These are phyloP conservation scores for Phylloscopus trochiloides DNA, from an alignment of 2,113 vertebrate species.

Conservation along the genomic window DNA sequence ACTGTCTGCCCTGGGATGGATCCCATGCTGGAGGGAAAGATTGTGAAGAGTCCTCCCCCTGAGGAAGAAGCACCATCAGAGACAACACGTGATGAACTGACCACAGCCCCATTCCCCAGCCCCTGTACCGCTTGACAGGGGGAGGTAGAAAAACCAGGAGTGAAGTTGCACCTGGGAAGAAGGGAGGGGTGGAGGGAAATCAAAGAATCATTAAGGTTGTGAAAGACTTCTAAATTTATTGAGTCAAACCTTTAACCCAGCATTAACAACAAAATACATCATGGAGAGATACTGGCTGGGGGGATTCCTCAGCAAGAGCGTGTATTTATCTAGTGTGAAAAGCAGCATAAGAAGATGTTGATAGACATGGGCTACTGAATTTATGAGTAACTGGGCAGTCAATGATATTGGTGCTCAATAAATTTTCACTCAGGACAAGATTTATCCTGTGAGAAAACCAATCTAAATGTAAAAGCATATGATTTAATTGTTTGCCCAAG, in stretches of 20 bases:
- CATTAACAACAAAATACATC: neutral
- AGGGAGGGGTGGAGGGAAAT: neutral
- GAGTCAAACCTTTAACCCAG: neutral
- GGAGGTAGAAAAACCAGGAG: neutral
- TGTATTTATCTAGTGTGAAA: conserved; percentile 11
- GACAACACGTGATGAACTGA: neutral
- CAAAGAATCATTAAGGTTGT: neutral
- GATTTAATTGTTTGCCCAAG: neutral
- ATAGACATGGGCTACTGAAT: neutral
- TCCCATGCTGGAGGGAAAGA: neutral
- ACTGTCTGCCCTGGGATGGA: fast-evolving
- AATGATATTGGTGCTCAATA: neutral
- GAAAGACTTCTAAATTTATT: neutral
- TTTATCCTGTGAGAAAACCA: neutral
- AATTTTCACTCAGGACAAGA: neutral
- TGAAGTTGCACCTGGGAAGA: neutral
- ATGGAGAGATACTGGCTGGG: neutral
- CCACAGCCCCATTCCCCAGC: too few relatives aligned
- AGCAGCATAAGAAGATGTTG: neutral
- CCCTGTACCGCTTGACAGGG: neutral
- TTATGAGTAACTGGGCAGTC: neutral
- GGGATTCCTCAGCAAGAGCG: neutral
- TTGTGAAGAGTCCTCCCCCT: neutral
- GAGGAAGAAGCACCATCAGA: neutral
- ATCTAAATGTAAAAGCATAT: neutral